These are phyloP conservation scores for Sepioteuthis lessoniana DNA, from an alignment of 2,888 invertebrate genomes.

Conservation along the genomic window DNA sequence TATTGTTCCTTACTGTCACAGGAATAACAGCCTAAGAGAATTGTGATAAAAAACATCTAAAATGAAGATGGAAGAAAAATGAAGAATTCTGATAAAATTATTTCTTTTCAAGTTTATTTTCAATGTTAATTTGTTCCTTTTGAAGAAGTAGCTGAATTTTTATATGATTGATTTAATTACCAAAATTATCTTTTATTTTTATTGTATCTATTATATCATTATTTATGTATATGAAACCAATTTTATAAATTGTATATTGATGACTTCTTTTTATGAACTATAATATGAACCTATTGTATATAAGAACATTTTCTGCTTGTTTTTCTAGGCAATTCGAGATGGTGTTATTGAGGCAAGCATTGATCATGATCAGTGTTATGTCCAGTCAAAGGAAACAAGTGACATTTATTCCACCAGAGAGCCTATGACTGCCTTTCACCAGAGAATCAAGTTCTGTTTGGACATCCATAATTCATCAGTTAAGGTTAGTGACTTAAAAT, in stretches of 20 bases:
- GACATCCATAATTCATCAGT: slow-evolving; percentile 99
- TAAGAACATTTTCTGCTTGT: neutral
- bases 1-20: too few species aligned
- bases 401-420: slow-evolving; percentile 98
- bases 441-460: slow-evolving; percentile 96
- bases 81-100: too few species aligned
- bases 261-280: neutral
- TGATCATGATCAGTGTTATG: slow-evolving; percentile 93
- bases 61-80: too few species aligned
- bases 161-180: too few species aligned
- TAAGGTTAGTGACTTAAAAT: slow-evolving; percentile 75
- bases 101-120: too few species aligned
- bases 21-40: too few species aligned
- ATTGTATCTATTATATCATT: neutral
- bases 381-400: slow-evolving; percentile 97
- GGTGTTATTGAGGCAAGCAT: slow-evolving; percentile 98
- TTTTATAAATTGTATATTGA: neutral
- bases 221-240: neutral
- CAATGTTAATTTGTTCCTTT: too few species aligned
- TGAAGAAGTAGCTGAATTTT: too few species aligned
- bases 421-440: slow-evolving; percentile 95
- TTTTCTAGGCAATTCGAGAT: slow-evolving; percentile 84
- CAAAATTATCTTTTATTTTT: too few species aligned
- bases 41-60: too few species aligned
- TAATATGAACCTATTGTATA: neutral